These are phyloP conservation scores for Theristicus caerulescens DNA, from an alignment of 2,113 vertebrate species.

Conservation along the genomic window DNA sequence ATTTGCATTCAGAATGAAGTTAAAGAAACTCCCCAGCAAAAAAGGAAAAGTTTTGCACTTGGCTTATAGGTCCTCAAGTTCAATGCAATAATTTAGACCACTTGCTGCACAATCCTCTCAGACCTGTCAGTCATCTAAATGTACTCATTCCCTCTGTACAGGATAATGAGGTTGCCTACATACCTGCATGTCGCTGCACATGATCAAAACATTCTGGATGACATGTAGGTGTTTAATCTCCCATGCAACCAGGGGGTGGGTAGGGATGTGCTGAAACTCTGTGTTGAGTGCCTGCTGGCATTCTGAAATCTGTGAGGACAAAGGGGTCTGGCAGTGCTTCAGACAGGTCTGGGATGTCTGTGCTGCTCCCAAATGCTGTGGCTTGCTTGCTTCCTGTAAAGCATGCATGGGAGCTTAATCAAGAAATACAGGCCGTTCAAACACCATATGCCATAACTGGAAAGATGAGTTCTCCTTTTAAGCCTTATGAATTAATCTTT, in stretches of 20 bases:
- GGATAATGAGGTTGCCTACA: not conserved
- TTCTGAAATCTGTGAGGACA: not conserved
- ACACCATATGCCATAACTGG: fast-evolving
- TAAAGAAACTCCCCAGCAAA: not conserved
- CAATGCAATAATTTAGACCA: not conserved
- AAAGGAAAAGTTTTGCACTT: not conserved
- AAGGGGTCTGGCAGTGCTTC: not conserved
- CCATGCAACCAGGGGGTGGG: fast-evolving
- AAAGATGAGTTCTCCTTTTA: not conserved
- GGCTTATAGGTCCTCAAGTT: not conserved
- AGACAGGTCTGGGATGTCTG: not conserved
- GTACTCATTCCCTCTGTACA: not conserved
- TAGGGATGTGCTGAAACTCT: not conserved
- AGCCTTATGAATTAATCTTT: not conserved
- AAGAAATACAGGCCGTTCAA: not conserved
- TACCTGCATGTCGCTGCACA: fast-evolving
- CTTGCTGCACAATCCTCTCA: not conserved
- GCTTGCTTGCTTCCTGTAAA: not conserved
- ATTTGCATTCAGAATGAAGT: not conserved
- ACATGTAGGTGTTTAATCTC: not conserved
- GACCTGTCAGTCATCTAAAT: not conserved
- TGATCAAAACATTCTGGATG: not conserved
- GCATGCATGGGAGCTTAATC: not conserved
- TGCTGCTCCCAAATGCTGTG: not conserved
- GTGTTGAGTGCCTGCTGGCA: not conserved